Conservation (phyloP, 2,888 invertebrate species). For the Campoletis raptor region DNA sequence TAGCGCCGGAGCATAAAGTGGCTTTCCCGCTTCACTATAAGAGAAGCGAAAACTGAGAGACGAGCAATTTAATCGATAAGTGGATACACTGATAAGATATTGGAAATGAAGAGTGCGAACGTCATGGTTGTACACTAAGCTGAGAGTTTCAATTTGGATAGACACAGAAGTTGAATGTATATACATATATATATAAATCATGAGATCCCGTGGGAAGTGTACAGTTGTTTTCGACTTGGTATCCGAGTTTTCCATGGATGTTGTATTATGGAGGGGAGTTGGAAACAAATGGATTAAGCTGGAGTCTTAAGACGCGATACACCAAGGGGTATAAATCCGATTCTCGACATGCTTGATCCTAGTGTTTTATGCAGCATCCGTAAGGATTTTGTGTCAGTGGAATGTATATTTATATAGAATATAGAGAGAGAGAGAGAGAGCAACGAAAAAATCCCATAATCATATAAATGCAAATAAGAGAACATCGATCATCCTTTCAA, state of each 20-base stretch:
- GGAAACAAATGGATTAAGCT: slow-evolving; percentile 69
- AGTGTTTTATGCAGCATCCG: slow-evolving; percentile 47
- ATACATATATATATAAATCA: slow-evolving; percentile 4
- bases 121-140: slow-evolving; percentile 14
- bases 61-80: slow-evolving; percentile 40
- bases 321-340: slow-evolving; percentile 64
- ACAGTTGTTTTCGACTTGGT: slow-evolving; percentile 62
- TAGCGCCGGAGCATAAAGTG: not conserved
- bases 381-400: not conserved
- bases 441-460: not conserved
- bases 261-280: slow-evolving; percentile 30
- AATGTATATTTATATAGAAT: not conserved
- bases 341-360: slow-evolving; percentile 60
- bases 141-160: slow-evolving; percentile 43
- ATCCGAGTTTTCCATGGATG: slow-evolving; percentile 26
- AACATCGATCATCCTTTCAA: not conserved
- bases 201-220: slow-evolving; percentile 62
- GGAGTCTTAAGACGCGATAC: slow-evolving; percentile 66
- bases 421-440: no score
- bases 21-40: not conserved
- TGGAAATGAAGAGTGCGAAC: slow-evolving; percentile 14
- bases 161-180: slow-evolving; percentile 37
- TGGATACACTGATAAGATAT: slow-evolving; percentile 40
- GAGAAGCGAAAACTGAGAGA: not conserved
- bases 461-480: not conserved